These are phyloP conservation scores for Dynastes hyllus DNA, from an alignment of 2,888 invertebrate genomes.

Conservation along the genomic window DNA sequence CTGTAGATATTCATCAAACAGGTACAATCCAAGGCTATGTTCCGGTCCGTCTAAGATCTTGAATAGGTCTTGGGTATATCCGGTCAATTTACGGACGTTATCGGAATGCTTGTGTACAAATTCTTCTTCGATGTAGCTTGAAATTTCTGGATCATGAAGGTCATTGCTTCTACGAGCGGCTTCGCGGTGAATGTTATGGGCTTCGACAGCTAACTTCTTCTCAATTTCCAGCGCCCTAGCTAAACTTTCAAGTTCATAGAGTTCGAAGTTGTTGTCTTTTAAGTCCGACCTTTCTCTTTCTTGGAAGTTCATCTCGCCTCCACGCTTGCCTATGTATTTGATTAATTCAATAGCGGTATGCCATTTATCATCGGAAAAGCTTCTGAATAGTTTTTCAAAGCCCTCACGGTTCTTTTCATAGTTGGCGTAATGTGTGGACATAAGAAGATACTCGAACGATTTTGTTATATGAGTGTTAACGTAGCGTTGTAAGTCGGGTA, in stretches of 20 bases:
- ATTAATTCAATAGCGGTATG: conserved; percentile 83
- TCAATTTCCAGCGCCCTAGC: conserved; percentile 84
- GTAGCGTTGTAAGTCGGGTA: conserved; percentile 73
- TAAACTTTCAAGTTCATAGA: conserved; percentile 81
- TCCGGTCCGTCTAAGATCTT: conserved; percentile 77
- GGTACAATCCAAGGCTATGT: conserved; percentile 78
- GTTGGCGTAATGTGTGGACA: conserved; percentile 85
- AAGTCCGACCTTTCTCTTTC: conserved; percentile 64
- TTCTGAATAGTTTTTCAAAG: conserved; percentile 83
- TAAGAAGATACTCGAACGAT: conserved; percentile 84
- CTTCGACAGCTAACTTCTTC: conserved; percentile 81
- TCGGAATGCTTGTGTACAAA: conserved; percentile 82
- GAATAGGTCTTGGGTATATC: conserved; percentile 83
- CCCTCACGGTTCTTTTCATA: conserved; percentile 85
- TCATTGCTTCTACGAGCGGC: conserved; percentile 75
- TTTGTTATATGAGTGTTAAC: conserved; percentile 79
- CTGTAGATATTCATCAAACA: conserved; percentile 82
- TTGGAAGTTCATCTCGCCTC: conserved; percentile 76
- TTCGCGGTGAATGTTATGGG: conserved; percentile 79
- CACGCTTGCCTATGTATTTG: conserved; percentile 84
- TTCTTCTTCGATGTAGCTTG: conserved; percentile 85
- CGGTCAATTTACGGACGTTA: conserved; percentile 80
- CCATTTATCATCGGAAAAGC: conserved; percentile 84
- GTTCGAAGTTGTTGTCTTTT: conserved; percentile 72
- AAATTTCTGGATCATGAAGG: conserved; percentile 81